Evolutionary conservation across 2,113 vertebrate genomes (phyloP).

Genomic region (Strix uralensis): DNA sequence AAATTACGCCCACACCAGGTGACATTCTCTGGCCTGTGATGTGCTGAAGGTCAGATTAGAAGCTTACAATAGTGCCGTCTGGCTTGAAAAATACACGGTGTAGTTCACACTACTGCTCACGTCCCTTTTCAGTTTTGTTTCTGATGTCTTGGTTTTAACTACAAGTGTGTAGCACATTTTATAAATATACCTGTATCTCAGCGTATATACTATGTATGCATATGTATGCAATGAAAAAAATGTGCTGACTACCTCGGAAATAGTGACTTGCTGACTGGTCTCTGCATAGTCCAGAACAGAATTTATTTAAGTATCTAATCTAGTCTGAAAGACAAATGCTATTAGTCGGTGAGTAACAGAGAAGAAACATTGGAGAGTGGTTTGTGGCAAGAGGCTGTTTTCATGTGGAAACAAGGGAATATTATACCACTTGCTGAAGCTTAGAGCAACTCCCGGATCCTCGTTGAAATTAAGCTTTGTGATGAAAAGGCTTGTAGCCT

Average conservation of each 20-base stretch:
- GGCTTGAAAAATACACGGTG: neutral
- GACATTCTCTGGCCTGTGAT: neutral
- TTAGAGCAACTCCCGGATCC: constrained; percentile 65
- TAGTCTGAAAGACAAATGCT: constrained; percentile 43
- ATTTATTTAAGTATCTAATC: constrained; percentile 21
- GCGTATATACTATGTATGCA: neutral
- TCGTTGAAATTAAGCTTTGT: constrained; percentile 47
- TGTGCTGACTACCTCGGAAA: neutral
- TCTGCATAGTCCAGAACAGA: neutral
- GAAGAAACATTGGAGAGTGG: constrained; percentile 16
- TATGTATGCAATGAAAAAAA: neutral
- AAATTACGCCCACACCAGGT: neutral
- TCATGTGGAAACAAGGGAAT: constrained; percentile 68
- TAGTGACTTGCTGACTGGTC: neutral
- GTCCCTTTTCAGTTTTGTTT: neutral
- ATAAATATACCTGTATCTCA: neutral
- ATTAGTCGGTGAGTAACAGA: neutral
- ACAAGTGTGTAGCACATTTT: neutral
- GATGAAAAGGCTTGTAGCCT: constrained; percentile 72
- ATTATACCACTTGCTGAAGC: constrained; percentile 66
- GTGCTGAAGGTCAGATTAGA: neutral
- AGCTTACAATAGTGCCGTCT: neutral
- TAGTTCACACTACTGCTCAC: neutral
- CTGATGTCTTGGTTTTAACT: neutral
- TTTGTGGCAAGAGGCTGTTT: constrained; percentile 65